These are phyloP conservation scores for Eulemur rufifrons DNA, from an alignment of 2,113 vertebrate genomes.

Conservation along the genomic window DNA sequence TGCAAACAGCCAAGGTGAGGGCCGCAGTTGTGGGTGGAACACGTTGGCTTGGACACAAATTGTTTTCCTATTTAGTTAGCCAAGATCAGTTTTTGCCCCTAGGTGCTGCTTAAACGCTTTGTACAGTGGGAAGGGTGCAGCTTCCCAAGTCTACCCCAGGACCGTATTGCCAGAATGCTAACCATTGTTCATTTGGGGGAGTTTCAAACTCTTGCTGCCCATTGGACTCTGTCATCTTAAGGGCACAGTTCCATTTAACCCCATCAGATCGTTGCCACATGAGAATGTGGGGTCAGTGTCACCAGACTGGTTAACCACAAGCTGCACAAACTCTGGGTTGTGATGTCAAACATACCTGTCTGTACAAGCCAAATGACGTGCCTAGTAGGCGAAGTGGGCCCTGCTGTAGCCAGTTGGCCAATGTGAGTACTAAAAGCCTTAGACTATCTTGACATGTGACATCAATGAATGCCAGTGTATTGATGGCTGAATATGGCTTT, in stretches of 20 bases:
- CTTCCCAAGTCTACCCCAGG: background rate
- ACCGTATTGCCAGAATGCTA: accelerated
- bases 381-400: accelerated
- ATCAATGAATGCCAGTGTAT: background rate
- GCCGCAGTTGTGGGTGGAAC: background rate
- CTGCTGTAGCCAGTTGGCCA: background rate
- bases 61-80: background rate
- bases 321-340: background rate
- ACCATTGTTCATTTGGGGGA: background rate
- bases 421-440: background rate
- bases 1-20: background rate
- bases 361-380: background rate
- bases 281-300: accelerated
- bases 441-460: background rate
- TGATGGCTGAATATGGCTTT: background rate
- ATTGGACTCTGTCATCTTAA: background rate
- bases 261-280: background rate
- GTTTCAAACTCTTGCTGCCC: background rate
- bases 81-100: background rate
- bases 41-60: accelerated
- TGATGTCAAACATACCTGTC: too few relatives aligned
- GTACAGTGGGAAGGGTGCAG: accelerated
- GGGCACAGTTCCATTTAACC: too few relatives aligned
- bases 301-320: accelerated
- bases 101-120: background rate